These are phyloP conservation scores for Cerastis leucographa DNA, from an alignment of 2,888 invertebrate genomes.

Conservation along the genomic window DNA sequence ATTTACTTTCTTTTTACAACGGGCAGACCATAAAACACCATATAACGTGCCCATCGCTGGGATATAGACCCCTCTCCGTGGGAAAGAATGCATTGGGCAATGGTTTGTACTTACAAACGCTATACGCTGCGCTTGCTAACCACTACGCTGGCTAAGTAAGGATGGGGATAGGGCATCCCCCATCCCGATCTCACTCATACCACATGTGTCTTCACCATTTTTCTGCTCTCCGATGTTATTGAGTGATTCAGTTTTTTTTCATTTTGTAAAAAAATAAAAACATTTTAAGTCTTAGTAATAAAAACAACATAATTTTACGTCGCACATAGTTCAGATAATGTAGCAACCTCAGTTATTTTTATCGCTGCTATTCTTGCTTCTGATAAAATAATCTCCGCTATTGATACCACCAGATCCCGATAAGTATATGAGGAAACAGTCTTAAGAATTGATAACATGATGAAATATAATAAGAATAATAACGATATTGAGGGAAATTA, in stretches of 20 bases:
- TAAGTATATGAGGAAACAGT: constrained; percentile 59
- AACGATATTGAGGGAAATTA: neutral
- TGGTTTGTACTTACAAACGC: neutral
- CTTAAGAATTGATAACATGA: constrained; percentile 41
- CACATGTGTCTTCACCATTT: neutral
- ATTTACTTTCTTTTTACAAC: neutral
- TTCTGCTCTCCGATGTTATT: neutral
- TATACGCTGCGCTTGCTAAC: too few relatives aligned
- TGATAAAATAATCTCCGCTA: constrained; percentile 72
- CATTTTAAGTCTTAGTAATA: too few relatives aligned
- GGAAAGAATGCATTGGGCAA: neutral
- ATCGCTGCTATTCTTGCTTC: constrained; percentile 66
- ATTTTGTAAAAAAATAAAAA: too few relatives aligned
- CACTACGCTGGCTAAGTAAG: neutral
- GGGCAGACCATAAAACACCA: neutral
- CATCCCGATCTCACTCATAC: too few relatives aligned
- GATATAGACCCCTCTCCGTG: neutral
- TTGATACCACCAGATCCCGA: constrained; percentile 68
- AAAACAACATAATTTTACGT: constrained; percentile 22
- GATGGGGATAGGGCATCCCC: too few relatives aligned
- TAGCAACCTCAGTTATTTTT: constrained; percentile 59
- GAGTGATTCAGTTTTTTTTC: neutral
- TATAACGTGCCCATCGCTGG: neutral
- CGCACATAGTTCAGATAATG: constrained; percentile 42
- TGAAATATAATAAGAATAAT: constrained; percentile 27